Base-by-base conservation (phyloP, 2,797 vertebrate species). In the Clarias pachynema region DNA sequence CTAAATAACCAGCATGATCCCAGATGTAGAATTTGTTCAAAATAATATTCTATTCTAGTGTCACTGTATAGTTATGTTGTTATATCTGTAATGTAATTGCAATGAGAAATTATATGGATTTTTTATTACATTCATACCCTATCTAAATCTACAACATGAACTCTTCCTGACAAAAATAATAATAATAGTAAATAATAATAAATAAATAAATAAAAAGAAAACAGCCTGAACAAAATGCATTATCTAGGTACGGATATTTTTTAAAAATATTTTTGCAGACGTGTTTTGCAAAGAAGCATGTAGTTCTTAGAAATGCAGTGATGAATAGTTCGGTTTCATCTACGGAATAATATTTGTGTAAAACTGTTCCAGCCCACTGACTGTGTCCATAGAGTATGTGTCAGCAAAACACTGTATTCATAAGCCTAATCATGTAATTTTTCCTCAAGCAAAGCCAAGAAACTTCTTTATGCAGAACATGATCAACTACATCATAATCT, bases 251-350 rank as follows among this genome's bases (percentile, higher is more conserved):
- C 88, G 89, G 88, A 91, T 93, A 89, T 92, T 94, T 95, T 94
- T 93, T 88, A 29, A 53, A 62, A 34, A 92, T 95, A 94, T 93
- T 91, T 93, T 87, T 93, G 88, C 93, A 89, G 91, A 91, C 91
- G 90, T 83, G 77, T 91, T 93, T 88, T 78, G 87, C 77, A 85
- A 91, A 93, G 90, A 91, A 92, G 90, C 89, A 91, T 94, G 94
- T 92, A 92, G 92, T 93, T 93, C 93, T 92, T 89, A 78, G 90
- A 90, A 85, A 79, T 63, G 70, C 29, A 34, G 86, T 84, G 70
- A 84, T 84, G 37, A 89, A 73, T 86, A 89, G 84, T 85, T 83
- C 31, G 84, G 68, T 87, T 66, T 85, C 69, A 86, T 86, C 78
- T 66, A 82, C 83, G 29, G 68, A 84, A 89, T 81, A 56, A 69